A percentile compares a stretch with the other conserved stretches of the same genome.
These are phyloP conservation scores for Cherax destructor DNA, from an alignment of 1,140 invertebrate species.

Conservation along the genomic window DNA sequence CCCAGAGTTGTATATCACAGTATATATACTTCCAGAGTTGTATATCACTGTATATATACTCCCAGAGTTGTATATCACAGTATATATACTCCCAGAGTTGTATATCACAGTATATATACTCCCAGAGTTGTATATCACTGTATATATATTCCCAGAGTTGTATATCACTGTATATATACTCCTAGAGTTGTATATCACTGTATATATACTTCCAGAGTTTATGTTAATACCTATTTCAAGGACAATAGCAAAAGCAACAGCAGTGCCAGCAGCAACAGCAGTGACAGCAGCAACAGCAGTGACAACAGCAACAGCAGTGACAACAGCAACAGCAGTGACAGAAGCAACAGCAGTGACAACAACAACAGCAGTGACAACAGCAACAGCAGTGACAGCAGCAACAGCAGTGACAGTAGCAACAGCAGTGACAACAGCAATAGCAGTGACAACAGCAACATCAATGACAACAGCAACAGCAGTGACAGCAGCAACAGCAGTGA, in stretches of 20 bases:
- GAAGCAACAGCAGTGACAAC: not conserved
- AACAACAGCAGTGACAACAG: not conserved
- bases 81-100: too few relatives aligned
- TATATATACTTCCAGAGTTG: too few relatives aligned
- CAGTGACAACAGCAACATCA: not conserved
- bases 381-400: not conserved
- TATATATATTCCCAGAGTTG: not conserved
- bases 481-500: not conserved
- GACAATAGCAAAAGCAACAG: not conserved
- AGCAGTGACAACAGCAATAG: not conserved
- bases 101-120: too few relatives aligned
- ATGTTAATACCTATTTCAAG: not conserved
- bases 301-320: not conserved
- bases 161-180: not conserved
- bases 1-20: too few relatives aligned
- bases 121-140: not conserved
- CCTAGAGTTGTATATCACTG: not conserved
- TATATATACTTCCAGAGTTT: not conserved
- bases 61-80: too few relatives aligned
- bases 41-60: too few relatives aligned
- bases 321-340: not conserved
- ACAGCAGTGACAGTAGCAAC: not conserved
- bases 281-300: not conserved
- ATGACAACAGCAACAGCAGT: not conserved
- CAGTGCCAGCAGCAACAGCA: not conserved